phyloP scores from a whole-genome alignment of 53 echinoderm and acorn worm genomes.

The Echinarachnius parma region DNA sequence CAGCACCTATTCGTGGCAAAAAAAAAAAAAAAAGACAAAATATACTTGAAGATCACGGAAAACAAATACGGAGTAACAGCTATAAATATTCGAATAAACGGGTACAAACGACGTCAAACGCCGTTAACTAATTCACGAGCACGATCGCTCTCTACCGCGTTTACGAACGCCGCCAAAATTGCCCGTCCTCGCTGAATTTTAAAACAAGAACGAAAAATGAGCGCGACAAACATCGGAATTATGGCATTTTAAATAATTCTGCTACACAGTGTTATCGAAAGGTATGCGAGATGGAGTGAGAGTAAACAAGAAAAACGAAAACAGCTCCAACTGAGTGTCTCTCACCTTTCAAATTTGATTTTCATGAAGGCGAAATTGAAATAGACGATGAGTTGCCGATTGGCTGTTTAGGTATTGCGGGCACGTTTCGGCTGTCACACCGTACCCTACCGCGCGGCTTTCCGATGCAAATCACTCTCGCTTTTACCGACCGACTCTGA shows the following conservation, averaged over 20 bases:
- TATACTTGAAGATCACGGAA: constrained; percentile 1
- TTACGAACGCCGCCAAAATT: constrained; percentile 11
- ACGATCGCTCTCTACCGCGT: constrained; percentile 5
- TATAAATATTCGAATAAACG: constrained; percentile 25
- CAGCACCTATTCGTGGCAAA: too few species aligned
- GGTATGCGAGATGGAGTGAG: not conserved
- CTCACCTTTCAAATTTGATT: constrained; percentile 49
- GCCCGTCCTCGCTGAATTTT: not conserved
- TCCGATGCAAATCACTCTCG: not conserved
- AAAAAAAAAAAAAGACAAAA: not conserved
- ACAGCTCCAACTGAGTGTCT: constrained; percentile 24
- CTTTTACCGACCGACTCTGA: not conserved
- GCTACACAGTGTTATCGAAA: constrained; percentile 23
- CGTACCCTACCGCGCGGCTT: too few species aligned
- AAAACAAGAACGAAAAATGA: too few species aligned
- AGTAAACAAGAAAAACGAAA: too few species aligned
- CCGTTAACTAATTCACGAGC: constrained; percentile 30
- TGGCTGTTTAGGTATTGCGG: constrained; percentile 27
- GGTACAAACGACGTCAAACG: constrained; percentile 8
- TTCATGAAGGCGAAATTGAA: constrained; percentile 44
- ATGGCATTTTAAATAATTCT: constrained; percentile 41
- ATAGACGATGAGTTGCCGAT: constrained; percentile 43
- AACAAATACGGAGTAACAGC: constrained; percentile 31
- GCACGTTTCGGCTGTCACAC: constrained; percentile 35
- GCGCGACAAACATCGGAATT: too few species aligned